Evolutionary conservation across 2,888 invertebrate species (phyloP).

Genomic region (Eretmocerus hayati): DNA sequence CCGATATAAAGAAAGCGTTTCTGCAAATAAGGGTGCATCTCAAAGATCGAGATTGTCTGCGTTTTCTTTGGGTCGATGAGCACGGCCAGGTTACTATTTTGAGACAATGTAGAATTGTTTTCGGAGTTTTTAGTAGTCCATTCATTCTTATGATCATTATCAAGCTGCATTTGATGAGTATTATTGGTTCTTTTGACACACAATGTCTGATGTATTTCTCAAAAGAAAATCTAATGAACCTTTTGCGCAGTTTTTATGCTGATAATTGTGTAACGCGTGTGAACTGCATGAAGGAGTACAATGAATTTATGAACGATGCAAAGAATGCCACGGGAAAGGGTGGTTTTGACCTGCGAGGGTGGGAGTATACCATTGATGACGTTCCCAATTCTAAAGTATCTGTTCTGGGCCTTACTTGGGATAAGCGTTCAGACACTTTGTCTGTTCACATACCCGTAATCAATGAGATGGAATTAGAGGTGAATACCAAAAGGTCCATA

Average conservation of each 20-base stretch:
- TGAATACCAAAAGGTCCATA: neutral
- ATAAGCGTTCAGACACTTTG: neutral
- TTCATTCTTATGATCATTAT: constrained; percentile 1
- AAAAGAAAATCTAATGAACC: neutral
- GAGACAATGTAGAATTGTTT: constrained; percentile 24
- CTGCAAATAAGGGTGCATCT: neutral
- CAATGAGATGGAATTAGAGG: neutral
- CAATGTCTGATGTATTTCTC: neutral
- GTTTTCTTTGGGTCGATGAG: neutral
- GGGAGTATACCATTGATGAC: neutral
- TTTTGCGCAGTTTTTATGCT: constrained; percentile 1
- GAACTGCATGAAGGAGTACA: neutral
- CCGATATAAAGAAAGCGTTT: constrained; percentile 13
- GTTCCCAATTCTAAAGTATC: neutral
- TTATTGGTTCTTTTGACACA: neutral
- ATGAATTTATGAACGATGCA: neutral
- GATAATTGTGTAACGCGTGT: constrained; percentile 5
- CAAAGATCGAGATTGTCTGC: constrained; percentile 16
- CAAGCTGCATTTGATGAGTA: neutral
- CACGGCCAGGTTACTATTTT: constrained; percentile 6
- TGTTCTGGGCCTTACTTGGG: neutral
- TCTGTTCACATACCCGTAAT: neutral
- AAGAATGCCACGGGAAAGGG: neutral
- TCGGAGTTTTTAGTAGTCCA: constrained; percentile 22
- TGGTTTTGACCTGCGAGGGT: neutral